These are phyloP conservation scores for Andrena praecox DNA, from an alignment of 2,888 invertebrate species.

Conservation along the genomic window DNA sequence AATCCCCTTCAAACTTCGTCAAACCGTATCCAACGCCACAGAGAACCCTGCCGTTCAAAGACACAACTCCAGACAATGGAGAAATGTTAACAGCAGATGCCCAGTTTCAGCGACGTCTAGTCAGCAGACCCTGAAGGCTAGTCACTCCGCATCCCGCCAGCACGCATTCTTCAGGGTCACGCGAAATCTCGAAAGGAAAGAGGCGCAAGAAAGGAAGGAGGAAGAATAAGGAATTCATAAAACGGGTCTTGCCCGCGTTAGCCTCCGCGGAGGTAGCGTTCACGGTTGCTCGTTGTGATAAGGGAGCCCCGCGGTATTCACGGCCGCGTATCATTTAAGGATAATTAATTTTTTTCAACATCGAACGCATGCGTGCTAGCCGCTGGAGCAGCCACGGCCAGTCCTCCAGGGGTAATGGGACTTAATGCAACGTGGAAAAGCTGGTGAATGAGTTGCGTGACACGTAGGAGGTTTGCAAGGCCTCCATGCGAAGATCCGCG, in stretches of 20 bases:
- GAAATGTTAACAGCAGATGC: background rate
- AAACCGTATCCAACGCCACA: too few species aligned
- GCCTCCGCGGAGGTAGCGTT: too few species aligned
- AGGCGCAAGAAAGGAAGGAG: background rate
- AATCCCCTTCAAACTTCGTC: background rate
- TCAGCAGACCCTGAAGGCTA: slow-evolving; percentile 50
- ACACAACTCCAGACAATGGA: background rate
- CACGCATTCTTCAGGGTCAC: slow-evolving; percentile 7
- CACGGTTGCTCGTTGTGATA: slow-evolving; percentile 14
- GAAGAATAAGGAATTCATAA: background rate
- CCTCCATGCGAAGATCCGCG: slow-evolving; percentile 85
- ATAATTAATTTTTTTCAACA: slow-evolving; percentile 59
- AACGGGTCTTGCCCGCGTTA: background rate
- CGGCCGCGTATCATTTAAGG: slow-evolving; percentile 17
- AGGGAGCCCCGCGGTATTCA: slow-evolving; percentile 1
- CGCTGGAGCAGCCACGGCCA: slow-evolving; percentile 18
- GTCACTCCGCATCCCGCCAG: background rate
- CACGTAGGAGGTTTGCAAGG: slow-evolving; percentile 81
- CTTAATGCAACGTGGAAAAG: slow-evolving; percentile 73
- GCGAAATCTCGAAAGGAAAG: slow-evolving; percentile 13
- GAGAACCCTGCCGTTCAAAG: too few species aligned
- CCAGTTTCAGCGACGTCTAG: slow-evolving; percentile 6
- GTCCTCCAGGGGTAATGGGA: slow-evolving; percentile 60
- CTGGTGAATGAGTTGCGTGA: slow-evolving; percentile 82
- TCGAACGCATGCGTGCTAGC: slow-evolving; percentile 15